Base-by-base conservation (phyloP, 53 echinoderm and acorn worm species). In the Astropecten irregularis region DNA sequence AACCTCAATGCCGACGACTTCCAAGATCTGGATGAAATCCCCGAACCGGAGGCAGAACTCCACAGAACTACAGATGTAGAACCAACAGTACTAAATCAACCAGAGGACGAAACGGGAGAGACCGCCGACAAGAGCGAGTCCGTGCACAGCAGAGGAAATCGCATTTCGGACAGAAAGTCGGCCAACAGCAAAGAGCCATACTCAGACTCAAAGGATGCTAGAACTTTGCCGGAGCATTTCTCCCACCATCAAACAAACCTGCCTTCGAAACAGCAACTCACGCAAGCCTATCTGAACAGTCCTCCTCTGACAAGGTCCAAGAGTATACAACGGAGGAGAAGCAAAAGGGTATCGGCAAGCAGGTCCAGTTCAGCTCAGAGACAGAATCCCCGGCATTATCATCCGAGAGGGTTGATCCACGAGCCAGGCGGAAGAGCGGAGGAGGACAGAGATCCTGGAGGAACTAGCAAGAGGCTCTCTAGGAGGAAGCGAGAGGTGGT, bases 401-500 rank as follows among this genome's bases (percentile, higher is more conserved):
- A 31, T 19, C 31, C 51, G 4, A 18, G 28, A 4, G 31, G 44
- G 31, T 32, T 44, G 28, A 44, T 48, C 3, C 61, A 60, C 19
- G 79, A 61, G 16, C 79, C 61, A 7, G 61, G 56, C 27, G 46
- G 56, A 54, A 53, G 19, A 9, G 76, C 14, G 13, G 50, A 19
- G 29, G 42, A 69, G 82, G 50, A 32, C n/a, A n/a, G n/a, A n/a
- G n/a, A n/a, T n/a, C n/a, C n/a, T n/a, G n/a, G 2, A 16, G 0
- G 16, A 21, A 36, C 2, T 38, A 36, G 4, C 49, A 67, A 1
- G 29, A 21, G 11, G n/a, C n/a, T n/a, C n/a, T 60, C 79, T 10
- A 40, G 86, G 52, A 74, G 66, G 66, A 82, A 83, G 29, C 52
- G 83, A 13, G 71, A 36, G 72, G 32, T 71, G 35, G 19, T 51